Evolutionary conservation across 2,113 vertebrate species (phyloP), one percentile per base, ranked within the genome.

Genomic region (Tetraodon nigroviridis): DNA sequence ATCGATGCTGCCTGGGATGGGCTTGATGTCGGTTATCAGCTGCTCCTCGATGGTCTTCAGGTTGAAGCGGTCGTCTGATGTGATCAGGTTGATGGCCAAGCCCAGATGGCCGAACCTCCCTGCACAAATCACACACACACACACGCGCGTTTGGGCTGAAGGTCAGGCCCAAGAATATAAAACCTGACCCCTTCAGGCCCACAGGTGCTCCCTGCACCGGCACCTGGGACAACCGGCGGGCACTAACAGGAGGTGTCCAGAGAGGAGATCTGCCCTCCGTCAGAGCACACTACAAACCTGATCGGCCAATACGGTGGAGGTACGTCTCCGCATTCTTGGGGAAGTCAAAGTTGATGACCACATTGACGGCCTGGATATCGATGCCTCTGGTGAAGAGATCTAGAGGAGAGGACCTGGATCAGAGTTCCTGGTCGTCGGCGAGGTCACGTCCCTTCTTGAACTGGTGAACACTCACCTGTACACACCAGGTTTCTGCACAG

Each of bases 291-390:
- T 1, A 19, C 62, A 4, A 5, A 90, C 91, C 91, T 86, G 91
- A 92, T 87, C 91, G 79, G 59, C 91, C 91, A 14, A 92, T 92
- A 37, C 91, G 91, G 78, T 92, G 91, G 24, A 92, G 87, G 79
- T 92, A 92, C 1, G 91, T 92, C 68, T 91, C 91, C 0, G 91
- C 89, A 7, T 90, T 92, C 76, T 86, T 92, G 19, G 90, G 91
- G 73, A 92, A 92, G 71, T 92, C 91, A 15, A 92, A 92, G 80
- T 92, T 92, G 74, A 92, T 92, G 67, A 92, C 91, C 0, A 92
- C 91, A 7, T 92, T 92, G 65, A 92, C 91, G 1, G 91, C 89
- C 84, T 92, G 91, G 76, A 92, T 91, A 67, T 92, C 91, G 37
- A 91, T 92, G 63, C 91, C 91, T 87, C 91, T 85, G 61, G 91